These are phyloP conservation scores for Apamea sordens DNA, from an alignment of 2,888 invertebrate species.

Conservation along the genomic window DNA sequence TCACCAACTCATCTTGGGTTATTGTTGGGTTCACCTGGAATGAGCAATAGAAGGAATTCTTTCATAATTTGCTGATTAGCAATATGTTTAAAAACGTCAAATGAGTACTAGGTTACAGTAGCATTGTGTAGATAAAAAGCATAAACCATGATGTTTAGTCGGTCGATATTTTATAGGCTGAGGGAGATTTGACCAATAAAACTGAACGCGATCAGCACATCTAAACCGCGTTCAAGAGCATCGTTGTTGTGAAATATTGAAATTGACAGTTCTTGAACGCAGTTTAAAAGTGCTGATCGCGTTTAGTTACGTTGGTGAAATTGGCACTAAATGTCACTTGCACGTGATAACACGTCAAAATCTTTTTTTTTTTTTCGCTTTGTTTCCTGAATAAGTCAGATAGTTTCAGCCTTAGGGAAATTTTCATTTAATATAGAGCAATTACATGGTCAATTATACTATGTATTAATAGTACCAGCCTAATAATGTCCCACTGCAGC, in stretches of 20 bases:
- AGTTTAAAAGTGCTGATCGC: not conserved
- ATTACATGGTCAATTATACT: not conserved
- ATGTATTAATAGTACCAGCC: not conserved
- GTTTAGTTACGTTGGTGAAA: not conserved
- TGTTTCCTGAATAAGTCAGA: too few relatives aligned
- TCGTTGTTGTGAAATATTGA: not conserved
- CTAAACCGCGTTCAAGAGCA: not conserved
- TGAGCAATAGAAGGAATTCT: not conserved
- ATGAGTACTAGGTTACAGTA: not conserved
- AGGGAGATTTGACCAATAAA: not conserved
- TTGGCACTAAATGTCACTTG: not conserved
- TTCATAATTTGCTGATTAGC: not conserved
- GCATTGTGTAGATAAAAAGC: not conserved
- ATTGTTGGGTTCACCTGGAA: conserved; percentile 92
- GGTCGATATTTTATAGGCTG: too few relatives aligned
- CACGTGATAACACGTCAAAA: not conserved
- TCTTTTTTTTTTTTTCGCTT: too few relatives aligned
- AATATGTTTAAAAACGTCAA: not conserved
- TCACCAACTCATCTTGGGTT: conserved; percentile 92
- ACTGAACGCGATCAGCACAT: not conserved
- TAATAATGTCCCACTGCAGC: not conserved
- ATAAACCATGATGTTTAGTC: not conserved
- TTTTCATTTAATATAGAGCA: not conserved
- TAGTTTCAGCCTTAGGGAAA: not conserved
- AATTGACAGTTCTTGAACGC: not conserved